Evolutionary conservation across 2,888 invertebrate genomes (phyloP), one percentile per base, ranked within the genome.

Genomic region (Dyspetes luteomarginatus): DNA sequence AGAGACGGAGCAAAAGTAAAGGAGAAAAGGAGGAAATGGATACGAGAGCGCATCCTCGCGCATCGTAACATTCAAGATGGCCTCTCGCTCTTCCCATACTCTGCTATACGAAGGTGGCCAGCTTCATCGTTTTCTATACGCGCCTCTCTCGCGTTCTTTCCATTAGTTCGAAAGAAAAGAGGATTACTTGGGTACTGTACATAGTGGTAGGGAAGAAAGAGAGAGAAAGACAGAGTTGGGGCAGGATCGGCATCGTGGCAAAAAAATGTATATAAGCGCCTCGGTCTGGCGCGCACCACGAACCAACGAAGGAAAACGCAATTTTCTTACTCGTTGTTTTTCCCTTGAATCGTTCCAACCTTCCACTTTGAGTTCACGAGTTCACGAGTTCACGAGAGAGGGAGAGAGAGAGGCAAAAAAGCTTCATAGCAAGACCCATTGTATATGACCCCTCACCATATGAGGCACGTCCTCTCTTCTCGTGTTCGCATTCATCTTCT

Each of bases 311-410:
- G 67, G 72, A 56, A 76, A 80, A 80, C 58, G 62, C 64, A 78
- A 81, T 81, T 78, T 78, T 81, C 69, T 81, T 71, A 60, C 30
- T 60, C 56, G 62, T 73, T 73, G 77, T 77, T 74, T 74, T 81
- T 77, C 65, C 45, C 69, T 81, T 65, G 74, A 74, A 74, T 60
- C 77, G 69, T 36, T 48, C 56, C 43, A 45, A n/a, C 48, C 68
- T 64, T 68, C 73, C 68, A 56, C 72, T 55, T 52, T 50, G 62
- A 45, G n/a, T n/a, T n/a, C 71, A 80, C 60, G 75, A 55, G 65
- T n/a, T n/a, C n/a, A n/a, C n/a, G n/a, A 78, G 69, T 75, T 79
- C 69, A 71, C 81, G 77, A 81, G 68, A 73, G 64, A 22, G 28
- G n/a, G n/a, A n/a, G n/a, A n/a, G n/a, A n/a, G n/a, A n/a, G n/a